Conservation (phyloP, 2,888 invertebrate genomes). For the Odontocolon sp. region DNA sequence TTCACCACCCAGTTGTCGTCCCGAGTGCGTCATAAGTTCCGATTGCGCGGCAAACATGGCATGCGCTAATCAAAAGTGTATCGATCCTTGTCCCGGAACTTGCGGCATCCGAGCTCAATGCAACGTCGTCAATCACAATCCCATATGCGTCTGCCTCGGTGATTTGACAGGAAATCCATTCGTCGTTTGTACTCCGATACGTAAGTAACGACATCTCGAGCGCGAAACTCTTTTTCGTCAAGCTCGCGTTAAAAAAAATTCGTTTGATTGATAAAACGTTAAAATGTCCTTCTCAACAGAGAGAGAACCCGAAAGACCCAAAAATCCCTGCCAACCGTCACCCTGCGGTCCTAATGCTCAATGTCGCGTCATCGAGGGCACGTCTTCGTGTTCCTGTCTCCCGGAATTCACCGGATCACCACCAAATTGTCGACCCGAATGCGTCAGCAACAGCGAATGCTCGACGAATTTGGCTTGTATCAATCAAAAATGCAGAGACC, state of each 20-base stretch:
- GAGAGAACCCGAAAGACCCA: slow-evolving; percentile 53
- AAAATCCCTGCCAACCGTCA: slow-evolving; percentile 76
- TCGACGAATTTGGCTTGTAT: slow-evolving; percentile 88
- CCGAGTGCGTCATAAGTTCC: slow-evolving; percentile 86
- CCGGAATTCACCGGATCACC: slow-evolving; percentile 88
- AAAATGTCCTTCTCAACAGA: no score
- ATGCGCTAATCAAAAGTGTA: slow-evolving; percentile 85
- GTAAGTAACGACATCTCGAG: no score
- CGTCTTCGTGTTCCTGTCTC: slow-evolving; percentile 85
- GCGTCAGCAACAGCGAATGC: slow-evolving; percentile 89
- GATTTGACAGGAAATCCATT: slow-evolving; percentile 81
- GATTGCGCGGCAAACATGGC: slow-evolving; percentile 85
- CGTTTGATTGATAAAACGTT: no score
- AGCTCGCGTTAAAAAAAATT: no score
- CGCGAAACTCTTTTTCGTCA: no score
- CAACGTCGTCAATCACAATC: slow-evolving; percentile 82
- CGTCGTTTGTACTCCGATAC: slow-evolving; percentile 84
- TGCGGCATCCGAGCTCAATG: slow-evolving; percentile 83
- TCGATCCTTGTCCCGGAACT: slow-evolving; percentile 82
- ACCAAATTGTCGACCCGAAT: slow-evolving; percentile 89
- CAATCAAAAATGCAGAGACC: slow-evolving; percentile 89
- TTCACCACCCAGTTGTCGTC: slow-evolving; percentile 86
- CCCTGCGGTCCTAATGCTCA: slow-evolving; percentile 83
- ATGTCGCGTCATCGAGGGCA: slow-evolving; percentile 85
- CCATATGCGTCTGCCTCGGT: slow-evolving; percentile 81